Evolutionary conservation across 2,888 invertebrate genomes (phyloP), one percentile per base, ranked within the genome.

Genomic region (Yponomeuta cagnagella): DNA sequence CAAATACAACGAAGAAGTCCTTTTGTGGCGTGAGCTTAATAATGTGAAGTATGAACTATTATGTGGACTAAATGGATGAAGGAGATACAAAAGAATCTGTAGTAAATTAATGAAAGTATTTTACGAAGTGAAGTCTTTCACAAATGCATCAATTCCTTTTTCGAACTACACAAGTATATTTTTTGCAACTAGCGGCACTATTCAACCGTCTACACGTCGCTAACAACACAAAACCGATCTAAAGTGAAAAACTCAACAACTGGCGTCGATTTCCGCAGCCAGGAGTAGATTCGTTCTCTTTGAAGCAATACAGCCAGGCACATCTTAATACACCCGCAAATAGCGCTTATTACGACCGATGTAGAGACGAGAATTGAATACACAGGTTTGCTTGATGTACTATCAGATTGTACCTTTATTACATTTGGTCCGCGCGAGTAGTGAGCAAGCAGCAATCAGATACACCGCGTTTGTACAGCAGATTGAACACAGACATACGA

Each of bases 221-320:
- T 52, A 58, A 58, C 52, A 15, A 58, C 52, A 58, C 52, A 58
- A 58, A 58, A 58, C 52, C 52, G 52, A 58, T 58, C 52, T 58
- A 58, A 58, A 58, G 52, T 58, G 12, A 58, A 58, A 58, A 12
- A 2, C 6, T 15, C 15, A 58, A 58, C 52, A 58, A 58, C 15
- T 58, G 52, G 52, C 52, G 12, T 15, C 52, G 52, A 58, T 58
- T 58, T 15, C 52, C 52, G 15, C 12, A 5, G 52, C 52, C 52
- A 58, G 6, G 52, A 15, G 52, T 58, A 58, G 52, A 58, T 15
- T 58, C 52, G 52, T 15, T 58, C 15, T 58, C 52, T 58, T 5
- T 3, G 3, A 15, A 58, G 52, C 12, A 58, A 58, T 58, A 58
- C 52, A 58, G 52, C 5, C 15, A 58, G 15, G 4, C 5, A 58